These are phyloP conservation scores for Lasioglossum pauxillum DNA, from an alignment of 2,888 invertebrate genomes.

Conservation along the genomic window DNA sequence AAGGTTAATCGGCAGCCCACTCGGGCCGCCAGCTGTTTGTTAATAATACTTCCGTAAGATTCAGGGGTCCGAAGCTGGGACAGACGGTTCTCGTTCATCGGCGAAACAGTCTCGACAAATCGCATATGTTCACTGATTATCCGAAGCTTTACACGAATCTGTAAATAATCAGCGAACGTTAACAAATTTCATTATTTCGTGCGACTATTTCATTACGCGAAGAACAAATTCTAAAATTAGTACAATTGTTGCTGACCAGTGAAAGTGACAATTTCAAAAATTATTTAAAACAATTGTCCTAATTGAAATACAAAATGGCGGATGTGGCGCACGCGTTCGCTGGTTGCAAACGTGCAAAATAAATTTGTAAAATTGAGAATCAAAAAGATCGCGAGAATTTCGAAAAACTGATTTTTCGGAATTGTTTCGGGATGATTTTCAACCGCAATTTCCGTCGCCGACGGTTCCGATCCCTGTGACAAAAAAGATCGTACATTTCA, in stretches of 20 bases:
- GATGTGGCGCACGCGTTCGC: background rate
- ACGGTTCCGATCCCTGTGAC: conserved; percentile 34
- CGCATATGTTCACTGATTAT: background rate
- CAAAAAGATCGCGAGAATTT: background rate
- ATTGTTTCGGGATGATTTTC: background rate
- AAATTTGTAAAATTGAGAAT: background rate
- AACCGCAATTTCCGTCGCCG: background rate
- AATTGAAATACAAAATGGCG: too few species aligned
- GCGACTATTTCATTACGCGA: too few species aligned
- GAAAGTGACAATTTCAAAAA: background rate
- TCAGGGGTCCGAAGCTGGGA: conserved; percentile 27
- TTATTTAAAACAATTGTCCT: too few species aligned
- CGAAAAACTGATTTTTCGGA: background rate
- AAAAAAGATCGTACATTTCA: conserved; percentile 63
- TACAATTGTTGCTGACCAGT: background rate
- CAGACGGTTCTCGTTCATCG: conserved; percentile 6
- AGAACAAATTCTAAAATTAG: too few species aligned
- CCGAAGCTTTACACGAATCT: background rate
- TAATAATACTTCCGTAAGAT: conserved; percentile 53
- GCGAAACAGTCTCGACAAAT: conserved; percentile 35
- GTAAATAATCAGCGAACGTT: background rate
- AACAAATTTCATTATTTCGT: too few species aligned
- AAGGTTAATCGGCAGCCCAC: conserved; percentile 64
- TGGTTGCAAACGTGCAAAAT: too few species aligned
- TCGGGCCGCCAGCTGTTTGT: conserved; percentile 56